Evolutionary conservation across 2,797 vertebrate species (phyloP).

Genomic region (Morelia viridis): DNA sequence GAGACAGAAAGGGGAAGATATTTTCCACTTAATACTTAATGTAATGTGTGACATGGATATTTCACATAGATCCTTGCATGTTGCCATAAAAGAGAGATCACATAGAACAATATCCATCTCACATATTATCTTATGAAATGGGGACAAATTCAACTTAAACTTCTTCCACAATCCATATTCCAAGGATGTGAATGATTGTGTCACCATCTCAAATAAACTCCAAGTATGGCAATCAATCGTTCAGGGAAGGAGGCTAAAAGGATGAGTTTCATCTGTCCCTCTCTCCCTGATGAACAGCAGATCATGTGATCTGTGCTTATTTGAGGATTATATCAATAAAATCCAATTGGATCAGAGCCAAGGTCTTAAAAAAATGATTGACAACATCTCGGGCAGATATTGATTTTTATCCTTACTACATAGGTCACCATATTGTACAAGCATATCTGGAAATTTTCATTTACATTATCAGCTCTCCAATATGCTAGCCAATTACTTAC

Average conservation of each 20-base stretch:
- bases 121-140: background rate
- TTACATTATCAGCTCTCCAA: constrained; percentile 19
- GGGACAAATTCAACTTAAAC: background rate
- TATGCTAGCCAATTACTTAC: constrained; percentile 4
- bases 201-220: background rate
- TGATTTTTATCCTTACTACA: constrained; percentile 24
- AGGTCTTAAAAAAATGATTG: background rate
- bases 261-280: background rate
- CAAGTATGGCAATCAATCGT: background rate
- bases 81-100: background rate
- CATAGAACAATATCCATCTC: background rate
- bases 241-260: background rate
- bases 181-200: background rate
- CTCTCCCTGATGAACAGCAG: background rate
- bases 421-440: background rate
- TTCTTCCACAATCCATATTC: background rate
- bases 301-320: background rate
- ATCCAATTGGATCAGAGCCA: background rate
- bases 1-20: background rate
- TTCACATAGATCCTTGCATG: background rate
- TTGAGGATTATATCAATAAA: background rate
- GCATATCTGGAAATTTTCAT: constrained; percentile 16
- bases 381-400: constrained; percentile 22
- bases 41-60: background rate
- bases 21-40: background rate